Conservation (phyloP, 23 tunicate species). For the Styela plicata region DNA sequence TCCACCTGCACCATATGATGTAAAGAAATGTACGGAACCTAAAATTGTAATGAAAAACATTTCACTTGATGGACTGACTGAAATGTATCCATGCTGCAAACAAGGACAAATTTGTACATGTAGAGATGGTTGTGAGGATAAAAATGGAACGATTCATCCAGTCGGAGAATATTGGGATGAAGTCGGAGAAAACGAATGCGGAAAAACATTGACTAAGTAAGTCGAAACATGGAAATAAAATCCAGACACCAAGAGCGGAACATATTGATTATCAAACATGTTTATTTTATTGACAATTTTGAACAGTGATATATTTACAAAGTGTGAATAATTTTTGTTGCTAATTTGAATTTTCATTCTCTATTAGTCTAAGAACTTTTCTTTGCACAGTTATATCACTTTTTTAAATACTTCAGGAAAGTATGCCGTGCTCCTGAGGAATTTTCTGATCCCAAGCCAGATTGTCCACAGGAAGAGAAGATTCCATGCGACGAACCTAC, state of each 20-base stretch:
- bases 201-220: slow-evolving; percentile 6
- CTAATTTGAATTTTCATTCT: too few relatives aligned
- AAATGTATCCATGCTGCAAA: slow-evolving; percentile 26
- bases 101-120: slow-evolving; percentile 26
- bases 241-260: too few relatives aligned
- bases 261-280: too few relatives aligned
- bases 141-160: slow-evolving; percentile 6
- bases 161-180: slow-evolving; percentile 36
- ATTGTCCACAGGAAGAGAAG: slow-evolving; percentile 30
- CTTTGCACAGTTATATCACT: too few relatives aligned
- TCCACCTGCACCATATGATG: slow-evolving; percentile 36
- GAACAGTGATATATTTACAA: too few relatives aligned
- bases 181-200: slow-evolving; percentile 20
- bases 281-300: too few relatives aligned
- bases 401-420: slow-evolving; percentile 15
- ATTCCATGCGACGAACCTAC: slow-evolving; percentile 40
- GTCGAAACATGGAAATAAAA: too few relatives aligned
- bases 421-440: slow-evolving; percentile 26
- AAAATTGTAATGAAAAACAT: slow-evolving; percentile 14
- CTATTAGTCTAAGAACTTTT: too few relatives aligned
- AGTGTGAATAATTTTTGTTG: too few relatives aligned
- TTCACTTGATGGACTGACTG: slow-evolving; percentile 10
- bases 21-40: slow-evolving; percentile 20
- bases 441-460: slow-evolving; percentile 6
- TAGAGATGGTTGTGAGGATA: slow-evolving; percentile 39